Base-by-base conservation (phyloP, 2,888 invertebrate species). In the Trileptium ribeirensis region DNA sequence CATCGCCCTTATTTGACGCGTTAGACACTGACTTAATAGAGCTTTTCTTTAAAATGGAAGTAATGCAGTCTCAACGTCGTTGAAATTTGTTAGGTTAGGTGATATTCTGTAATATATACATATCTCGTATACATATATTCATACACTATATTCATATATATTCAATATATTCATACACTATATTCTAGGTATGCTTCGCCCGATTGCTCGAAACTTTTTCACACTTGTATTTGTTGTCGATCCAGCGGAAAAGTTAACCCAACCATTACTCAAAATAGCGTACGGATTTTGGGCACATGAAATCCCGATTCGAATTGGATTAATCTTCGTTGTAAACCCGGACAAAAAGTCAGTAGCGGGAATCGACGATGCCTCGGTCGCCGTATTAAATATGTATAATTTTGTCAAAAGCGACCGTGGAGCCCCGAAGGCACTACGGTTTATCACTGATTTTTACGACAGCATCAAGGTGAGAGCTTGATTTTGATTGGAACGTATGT, bases 231-330 rank as follows among this genome's bases (percentile, higher is more conserved):
- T 97, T 82, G 92, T 97, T 37, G 92, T 96, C 64, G 94, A 98
- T 90, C 97, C 97, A 0, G 90, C 94, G 0, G 92, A 92, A 24
- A 88, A 91, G 1, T 90, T 91, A 24, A 92, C 93, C 0, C 92
- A 92, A 67, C 93, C 93, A 36, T 90, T 97, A 15, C 90, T 99
- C 31, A 94, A 94, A 88, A 91, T 97, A 85, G 93, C 94, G 0
- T 95, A 97, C 90, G 95, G 96, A 0, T 93, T 99, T 87, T 92
- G 95, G 82, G 92, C 94, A 74, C 96, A 98, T 89, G 93, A 93
- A 82, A 95, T 96, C 1, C 97, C 98, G 0, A 87, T 91, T 80
- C 92, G 96, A 83, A 92, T 98, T 64, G 98, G 97, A 0, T 87
- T 98, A 40, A 94, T 97, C 0, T 93, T 97, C 85, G 87, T 88